These are phyloP conservation scores for Sebastes minor DNA, from an alignment of 2,797 vertebrate genomes.

Conservation along the genomic window DNA sequence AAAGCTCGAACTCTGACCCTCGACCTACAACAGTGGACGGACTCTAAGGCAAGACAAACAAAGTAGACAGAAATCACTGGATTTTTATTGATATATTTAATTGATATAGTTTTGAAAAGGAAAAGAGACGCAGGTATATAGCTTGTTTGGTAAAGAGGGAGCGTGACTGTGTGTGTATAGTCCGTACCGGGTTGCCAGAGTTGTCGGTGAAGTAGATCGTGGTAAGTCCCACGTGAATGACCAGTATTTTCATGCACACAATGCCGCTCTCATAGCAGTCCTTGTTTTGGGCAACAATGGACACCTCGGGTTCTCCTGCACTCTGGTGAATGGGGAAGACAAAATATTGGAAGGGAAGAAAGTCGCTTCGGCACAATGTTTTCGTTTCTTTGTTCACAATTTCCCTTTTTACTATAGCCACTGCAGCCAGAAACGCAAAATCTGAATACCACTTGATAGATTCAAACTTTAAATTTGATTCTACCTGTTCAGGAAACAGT, in stretches of 20 bases:
- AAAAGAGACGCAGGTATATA: background rate
- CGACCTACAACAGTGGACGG: conserved; percentile 83
- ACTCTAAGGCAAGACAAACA: conserved; percentile 67
- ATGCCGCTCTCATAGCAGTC: conserved; percentile 99
- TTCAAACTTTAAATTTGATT: conserved; percentile 11
- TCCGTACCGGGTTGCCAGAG: conserved; percentile 88
- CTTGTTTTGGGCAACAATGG: conserved; percentile 95
- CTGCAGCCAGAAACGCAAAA: background rate
- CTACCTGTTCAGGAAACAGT: background rate
- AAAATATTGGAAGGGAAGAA: conserved; percentile 5
- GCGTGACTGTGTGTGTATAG: conserved; percentile 9
- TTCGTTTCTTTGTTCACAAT: background rate
- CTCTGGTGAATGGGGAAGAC: conserved; percentile 81
- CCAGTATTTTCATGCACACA: conserved; percentile 95
- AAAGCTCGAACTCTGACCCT: conserved; percentile 90
- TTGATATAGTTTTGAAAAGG: background rate
- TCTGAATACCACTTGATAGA: background rate
- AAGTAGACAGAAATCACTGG: background rate
- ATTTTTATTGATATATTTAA: background rate
- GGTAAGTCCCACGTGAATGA: conserved; percentile 92
- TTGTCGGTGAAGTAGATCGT: conserved; percentile 95
- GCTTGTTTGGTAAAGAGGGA: background rate
- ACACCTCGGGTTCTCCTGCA: conserved; percentile 88
- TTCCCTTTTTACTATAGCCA: background rate
- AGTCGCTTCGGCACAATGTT: background rate